A percentile compares a stretch with the other conserved stretches of the same genome.
phyloP scores from a whole-genome alignment of 35 echinoderm and acorn worm genomes.

The Nesometra sesokonis region DNA sequence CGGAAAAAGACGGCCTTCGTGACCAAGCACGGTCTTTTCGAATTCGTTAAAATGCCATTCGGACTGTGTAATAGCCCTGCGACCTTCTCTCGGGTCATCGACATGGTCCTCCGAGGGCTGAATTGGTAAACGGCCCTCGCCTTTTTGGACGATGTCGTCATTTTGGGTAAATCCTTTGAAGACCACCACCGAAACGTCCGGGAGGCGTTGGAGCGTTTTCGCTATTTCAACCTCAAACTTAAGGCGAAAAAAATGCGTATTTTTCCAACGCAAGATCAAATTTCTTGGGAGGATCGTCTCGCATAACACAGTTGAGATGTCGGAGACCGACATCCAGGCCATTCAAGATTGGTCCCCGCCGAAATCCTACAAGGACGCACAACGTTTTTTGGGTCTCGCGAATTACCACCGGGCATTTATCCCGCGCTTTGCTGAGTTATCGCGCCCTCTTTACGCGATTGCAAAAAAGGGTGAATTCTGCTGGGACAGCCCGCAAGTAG shows the following conservation, averaged over 20 bases:
- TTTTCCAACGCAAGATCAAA: slow-evolving; percentile 14
- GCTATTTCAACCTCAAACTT: slow-evolving; percentile 12
- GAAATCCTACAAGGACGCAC: neutral
- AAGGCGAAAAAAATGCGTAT: slow-evolving; percentile 22
- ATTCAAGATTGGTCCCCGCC: slow-evolving; percentile 24
- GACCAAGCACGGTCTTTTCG: slow-evolving; percentile 4
- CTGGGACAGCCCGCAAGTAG: neutral
- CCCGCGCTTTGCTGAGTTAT: slow-evolving; percentile 18
- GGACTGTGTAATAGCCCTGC: slow-evolving; percentile 3
- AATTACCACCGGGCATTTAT: slow-evolving; percentile 43
- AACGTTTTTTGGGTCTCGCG: slow-evolving; percentile 16
- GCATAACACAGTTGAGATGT: neutral
- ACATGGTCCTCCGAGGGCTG: slow-evolving; percentile 10
- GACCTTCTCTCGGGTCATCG: slow-evolving; percentile 6
- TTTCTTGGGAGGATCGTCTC: slow-evolving; percentile 21
- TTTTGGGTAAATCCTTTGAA: slow-evolving; percentile 11
- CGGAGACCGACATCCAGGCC: neutral
- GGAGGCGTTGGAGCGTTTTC: neutral
- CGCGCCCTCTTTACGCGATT: slow-evolving; percentile 8
- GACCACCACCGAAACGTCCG: slow-evolving; percentile 1
- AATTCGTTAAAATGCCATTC: slow-evolving; percentile 9
- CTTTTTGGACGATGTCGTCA: slow-evolving; percentile 25
- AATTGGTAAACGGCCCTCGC: slow-evolving; percentile 21
- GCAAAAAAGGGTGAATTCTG: slow-evolving; percentile 6
- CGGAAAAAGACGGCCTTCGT: neutral